Percentiles rank a stretch among this genome's conserved stretches.
Evolutionary conservation across 2,113 vertebrate genomes (phyloP).

Genomic region (Periophthalmus modestus): DNA sequence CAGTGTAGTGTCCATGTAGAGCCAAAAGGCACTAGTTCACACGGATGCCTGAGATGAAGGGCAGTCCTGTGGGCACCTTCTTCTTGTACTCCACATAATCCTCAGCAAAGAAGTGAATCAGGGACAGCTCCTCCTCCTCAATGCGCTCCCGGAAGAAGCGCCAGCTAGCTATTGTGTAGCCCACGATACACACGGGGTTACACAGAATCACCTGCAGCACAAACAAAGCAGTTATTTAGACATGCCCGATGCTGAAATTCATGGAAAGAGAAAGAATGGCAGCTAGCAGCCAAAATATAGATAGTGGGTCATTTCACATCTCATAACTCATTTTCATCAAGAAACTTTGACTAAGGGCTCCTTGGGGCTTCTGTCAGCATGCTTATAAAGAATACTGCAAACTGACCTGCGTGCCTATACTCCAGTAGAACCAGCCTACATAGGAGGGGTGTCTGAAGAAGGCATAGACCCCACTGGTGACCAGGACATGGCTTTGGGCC

Average conservation of each 20-base stretch:
- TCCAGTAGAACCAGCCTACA: slow-evolving; percentile 99
- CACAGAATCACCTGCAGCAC: slow-evolving; percentile 86
- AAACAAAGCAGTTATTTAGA: background rate
- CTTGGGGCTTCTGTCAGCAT: too few species aligned
- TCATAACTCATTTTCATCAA: too few species aligned
- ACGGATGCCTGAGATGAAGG: slow-evolving; percentile 92
- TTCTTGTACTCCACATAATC: slow-evolving; percentile 94
- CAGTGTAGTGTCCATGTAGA: slow-evolving; percentile 49
- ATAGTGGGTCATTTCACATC: too few species aligned
- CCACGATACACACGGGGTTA: slow-evolving; percentile 90
- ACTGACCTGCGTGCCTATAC: slow-evolving; percentile 95
- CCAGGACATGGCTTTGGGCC: slow-evolving; percentile 89
- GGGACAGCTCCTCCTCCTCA: slow-evolving; percentile 91
- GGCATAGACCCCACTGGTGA: slow-evolving; percentile 90
- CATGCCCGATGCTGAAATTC: too few species aligned
- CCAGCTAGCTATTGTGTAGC: slow-evolving; percentile 91
- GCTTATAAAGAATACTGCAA: too few species aligned
- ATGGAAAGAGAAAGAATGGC: too few species aligned
- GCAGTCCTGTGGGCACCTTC: slow-evolving; percentile 88
- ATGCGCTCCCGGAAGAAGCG: slow-evolving; percentile 95
- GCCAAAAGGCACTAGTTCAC: slow-evolving; percentile 74
- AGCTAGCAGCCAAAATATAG: too few species aligned
- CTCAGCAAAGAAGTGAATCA: slow-evolving; percentile 96
- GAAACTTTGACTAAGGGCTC: too few species aligned
- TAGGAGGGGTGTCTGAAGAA: slow-evolving; percentile 96